Conservation (phyloP, 2,888 invertebrate genomes). For the Terebella lapidaria region DNA sequence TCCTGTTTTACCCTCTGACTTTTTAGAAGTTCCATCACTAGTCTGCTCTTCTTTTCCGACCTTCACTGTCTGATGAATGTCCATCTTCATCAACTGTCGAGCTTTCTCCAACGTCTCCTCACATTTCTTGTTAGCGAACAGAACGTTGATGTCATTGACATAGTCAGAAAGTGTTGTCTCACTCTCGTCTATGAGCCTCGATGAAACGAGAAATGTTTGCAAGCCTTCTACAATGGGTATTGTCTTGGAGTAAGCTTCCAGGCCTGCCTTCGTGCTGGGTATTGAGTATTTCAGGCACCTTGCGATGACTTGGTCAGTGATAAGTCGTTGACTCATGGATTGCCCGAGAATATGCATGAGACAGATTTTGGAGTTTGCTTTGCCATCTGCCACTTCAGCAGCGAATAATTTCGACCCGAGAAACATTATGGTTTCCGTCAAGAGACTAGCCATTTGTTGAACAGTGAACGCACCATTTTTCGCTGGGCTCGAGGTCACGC, state of each 20-base stretch:
- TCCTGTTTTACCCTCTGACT: too few relatives aligned
- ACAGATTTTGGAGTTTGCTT: conserved; percentile 23
- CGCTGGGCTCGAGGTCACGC: background rate
- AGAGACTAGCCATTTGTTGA: background rate
- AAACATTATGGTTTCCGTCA: background rate
- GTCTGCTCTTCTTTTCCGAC: conserved; percentile 30
- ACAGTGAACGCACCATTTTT: background rate
- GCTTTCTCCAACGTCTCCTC: conserved; percentile 68
- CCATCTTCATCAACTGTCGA: conserved; percentile 70
- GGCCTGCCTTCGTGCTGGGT: conserved; percentile 69
- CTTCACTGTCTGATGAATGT: conserved; percentile 67
- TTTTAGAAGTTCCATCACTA: too few relatives aligned
- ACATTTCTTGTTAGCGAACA: conserved; percentile 74
- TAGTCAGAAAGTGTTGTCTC: conserved; percentile 63
- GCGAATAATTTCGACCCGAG: conserved; percentile 44
- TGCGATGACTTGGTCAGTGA: conserved; percentile 64
- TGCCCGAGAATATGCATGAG: conserved; percentile 14
- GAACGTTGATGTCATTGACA: conserved; percentile 67
- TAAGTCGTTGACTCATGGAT: conserved; percentile 51
- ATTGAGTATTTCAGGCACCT: conserved; percentile 73
- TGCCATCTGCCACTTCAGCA: background rate
- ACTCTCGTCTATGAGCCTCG: conserved; percentile 42
- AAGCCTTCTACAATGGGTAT: conserved; percentile 65
- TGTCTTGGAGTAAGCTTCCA: conserved; percentile 64
- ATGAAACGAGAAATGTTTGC: conserved; percentile 61